Evolutionary conservation across 2,888 invertebrate genomes (phyloP), one percentile per base, ranked within the genome.

Genomic region (Dusona sp.): DNA sequence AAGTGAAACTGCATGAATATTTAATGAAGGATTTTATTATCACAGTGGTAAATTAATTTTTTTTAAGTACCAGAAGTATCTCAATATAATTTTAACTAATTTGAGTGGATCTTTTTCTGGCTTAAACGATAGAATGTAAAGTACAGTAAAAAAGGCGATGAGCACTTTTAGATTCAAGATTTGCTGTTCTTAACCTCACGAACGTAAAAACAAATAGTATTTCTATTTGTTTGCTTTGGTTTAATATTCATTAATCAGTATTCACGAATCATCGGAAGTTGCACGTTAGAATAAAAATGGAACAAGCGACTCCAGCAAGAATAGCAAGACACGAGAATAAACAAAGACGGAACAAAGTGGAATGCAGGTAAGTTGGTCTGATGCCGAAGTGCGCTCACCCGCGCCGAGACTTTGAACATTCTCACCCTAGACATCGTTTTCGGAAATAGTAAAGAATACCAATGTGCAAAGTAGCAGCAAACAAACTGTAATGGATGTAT

Each of bases 391-490:
- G 90, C 87, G 82, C 75, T 85, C 61, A n/a, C n/a, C 67, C 54
- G 75, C 33, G 57, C 29, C 61, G 42, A 79, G 57, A 68, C 48
- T 79, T 25, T 48, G 13, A 57, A 73, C 45, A 80, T 78, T 85
- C 79, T 51, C 57, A 61, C 48, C 33, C 83, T 61, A 48, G 9
- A 36, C 73, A 70, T 38, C 75, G 79, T 51, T 83, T 48, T 54
- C 88, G 83, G 82, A 84, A 90, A 89, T 89, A 90, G 88, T 83
- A 78, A 81, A 85, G 90, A 91, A 91, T 90, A 89, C 90, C 90
- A 89, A 91, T 90, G 91, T 87, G 89, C 89, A 88, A 90, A 90
- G 88, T 85, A 87, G 87, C 83, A 73, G 82, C 67, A 85, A 85
- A 75, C 78, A 86, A 80, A 57, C 65, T 67, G 81, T 54, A 38